Percentiles rank a stretch among this genome's conserved stretches.
Conservation (phyloP, 2,797 vertebrate genomes). For the Myotis findleyi region DNA sequence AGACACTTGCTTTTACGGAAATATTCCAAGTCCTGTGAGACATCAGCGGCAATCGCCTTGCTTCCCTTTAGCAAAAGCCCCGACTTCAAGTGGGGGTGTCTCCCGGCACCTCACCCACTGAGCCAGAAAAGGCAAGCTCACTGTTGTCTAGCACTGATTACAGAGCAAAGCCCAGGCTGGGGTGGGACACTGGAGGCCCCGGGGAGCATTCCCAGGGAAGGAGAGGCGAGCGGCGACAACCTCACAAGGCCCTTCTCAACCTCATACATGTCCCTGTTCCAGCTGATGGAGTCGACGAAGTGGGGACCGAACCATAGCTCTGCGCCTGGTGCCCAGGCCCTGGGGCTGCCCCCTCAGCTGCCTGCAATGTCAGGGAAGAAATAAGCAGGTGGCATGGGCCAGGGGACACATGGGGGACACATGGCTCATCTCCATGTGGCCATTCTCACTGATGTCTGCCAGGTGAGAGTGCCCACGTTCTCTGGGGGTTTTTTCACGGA, state of each 20-base stretch:
- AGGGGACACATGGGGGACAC: background rate
- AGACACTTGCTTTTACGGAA: background rate
- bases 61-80: background rate
- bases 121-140: background rate
- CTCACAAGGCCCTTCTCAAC: background rate
- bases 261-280: background rate
- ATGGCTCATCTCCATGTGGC: background rate
- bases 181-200: background rate
- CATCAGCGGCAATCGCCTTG: background rate
- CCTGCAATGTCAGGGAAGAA: background rate
- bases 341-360: background rate
- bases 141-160: background rate
- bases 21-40: background rate
- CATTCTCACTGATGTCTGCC: background rate
- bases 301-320: background rate
- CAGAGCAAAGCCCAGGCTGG: background rate
- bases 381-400: background rate
- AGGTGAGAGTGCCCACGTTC: background rate
- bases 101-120: background rate
- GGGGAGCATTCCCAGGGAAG: background rate
- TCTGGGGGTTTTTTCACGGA: background rate
- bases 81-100: background rate
- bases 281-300: background rate
- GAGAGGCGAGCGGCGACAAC: background rate
- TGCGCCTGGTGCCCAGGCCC: background rate